Base-by-base conservation (phyloP, 2,113 vertebrate species). In the Pterocles gutturalis region DNA sequence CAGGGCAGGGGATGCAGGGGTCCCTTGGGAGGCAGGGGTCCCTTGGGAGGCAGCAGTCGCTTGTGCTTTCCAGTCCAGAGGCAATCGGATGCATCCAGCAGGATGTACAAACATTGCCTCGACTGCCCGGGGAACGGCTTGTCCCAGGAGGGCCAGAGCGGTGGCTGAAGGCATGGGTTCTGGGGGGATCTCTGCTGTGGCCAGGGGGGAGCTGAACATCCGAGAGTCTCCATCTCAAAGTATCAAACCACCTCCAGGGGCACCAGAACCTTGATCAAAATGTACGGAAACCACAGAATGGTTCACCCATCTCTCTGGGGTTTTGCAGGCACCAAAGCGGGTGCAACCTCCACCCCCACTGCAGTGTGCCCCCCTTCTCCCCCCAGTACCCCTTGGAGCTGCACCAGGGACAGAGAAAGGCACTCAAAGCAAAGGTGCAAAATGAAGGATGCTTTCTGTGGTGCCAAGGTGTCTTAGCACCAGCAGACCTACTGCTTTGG, bases 11-110 rank as follows among this genome's bases (percentile, higher is more conserved):
- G 62, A 43, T 25, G 49, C 5, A 3, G 9, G 24, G 19, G 36
- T 51, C 43, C 64, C 33, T 36, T 0, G 0, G 45, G 69, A 73
- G 41, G 24, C 3, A 2, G 18, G 1, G 2, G 26, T 46, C 41
- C 12, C 41, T 41, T 41, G 41, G 41, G 41, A 41, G 41, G 41
- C 41, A 41, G 41, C 41, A 41, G 41, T 41, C 13, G 13, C 41
- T 41, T 41, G 0, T 1, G 1, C 34, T 67, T 53, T 53, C 45
- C 78, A 69, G 48, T 48, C 46, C 46, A 53, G 24, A 5, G 19
- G 31, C 16, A 7, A 29, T 31, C 55, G 34, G 53, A 25, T n/a
- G n/a, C 16, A 20, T 13, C 48, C 1, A 1, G 19, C 46, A 14
- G 11, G 26, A 41, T 41, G 41, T 41, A 10, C 33, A 28, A 75